Base-by-base conservation (phyloP, 2,797 vertebrate genomes). In the Luscinia megarhynchos region DNA sequence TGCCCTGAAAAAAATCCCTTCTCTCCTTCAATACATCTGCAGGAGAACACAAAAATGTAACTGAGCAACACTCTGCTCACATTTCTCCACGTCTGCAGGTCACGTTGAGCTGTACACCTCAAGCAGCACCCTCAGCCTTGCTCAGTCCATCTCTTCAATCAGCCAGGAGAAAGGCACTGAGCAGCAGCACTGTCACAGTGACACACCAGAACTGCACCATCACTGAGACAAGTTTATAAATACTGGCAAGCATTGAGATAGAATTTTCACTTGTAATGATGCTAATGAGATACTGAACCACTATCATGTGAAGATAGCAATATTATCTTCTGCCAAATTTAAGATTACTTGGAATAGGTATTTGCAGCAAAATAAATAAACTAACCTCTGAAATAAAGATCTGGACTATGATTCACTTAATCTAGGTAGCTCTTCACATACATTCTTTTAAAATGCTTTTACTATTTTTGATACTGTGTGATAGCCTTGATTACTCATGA, bases 21-120 rank as follows among this genome's bases (percentile, higher is more conserved):
- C 43, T 41, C 36, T 75, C 73, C 36, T 66, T 84, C 69, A 51
- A 26, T 26, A 48, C 3, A 46, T 18, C 41, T 88, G 36, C 2
- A 80, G 80, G 64, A 83, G 38, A 90, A 72, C 9, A 70, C n/a
- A 86, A 84, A 87, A 84, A 61, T 70, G 73, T 84, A 88, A 68
- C 74, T 74, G 36, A 75, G 87, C 72, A 80, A 62, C 78, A 54
- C 79, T 58, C 83, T 81, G 86, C 80, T 94, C 80, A 81, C 66
- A 78, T 84, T 92, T 93, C 66, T 88, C 77, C 81, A 36, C n/a
- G 68, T 81, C 90, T 88, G 80, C 80, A 95, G 80, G 73, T 68
- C 83, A 86, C 11, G 15, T 26, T 57, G 57, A 91, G 79, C 83
- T 86, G 74, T 64, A 77, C 22, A 55, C 45, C 86, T 61, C 64